Percentiles rank a stretch among this genome's conserved stretches.
Conservation (phyloP, 2,113 vertebrate species). For the Synodontis membranacea region DNA sequence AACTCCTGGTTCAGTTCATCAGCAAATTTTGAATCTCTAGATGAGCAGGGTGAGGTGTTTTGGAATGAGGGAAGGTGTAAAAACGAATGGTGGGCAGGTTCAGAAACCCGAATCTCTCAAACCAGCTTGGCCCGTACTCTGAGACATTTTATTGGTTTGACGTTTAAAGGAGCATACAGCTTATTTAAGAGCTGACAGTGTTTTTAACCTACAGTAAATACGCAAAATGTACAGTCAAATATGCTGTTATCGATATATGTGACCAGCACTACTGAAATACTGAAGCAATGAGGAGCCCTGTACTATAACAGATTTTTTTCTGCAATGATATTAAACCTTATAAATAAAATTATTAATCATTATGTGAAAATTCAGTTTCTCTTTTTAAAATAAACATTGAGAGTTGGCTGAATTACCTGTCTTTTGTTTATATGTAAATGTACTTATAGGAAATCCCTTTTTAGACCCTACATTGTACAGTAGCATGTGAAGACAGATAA, state of each 20-base stretch:
- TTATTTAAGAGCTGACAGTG: slow-evolving; percentile 93
- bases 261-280: slow-evolving; percentile 98
- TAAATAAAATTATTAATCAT: slow-evolving; percentile 97
- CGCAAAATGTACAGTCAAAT: slow-evolving; percentile 52
- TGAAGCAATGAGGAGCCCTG: slow-evolving; percentile 92
- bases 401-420: not conserved
- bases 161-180: slow-evolving; percentile 76
- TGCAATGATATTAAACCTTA: slow-evolving; percentile 98
- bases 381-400: slow-evolving; percentile 42
- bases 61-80: not conserved
- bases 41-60: not conserved
- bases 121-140: slow-evolving; percentile 56
- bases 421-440: not conserved
- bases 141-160: slow-evolving; percentile 78
- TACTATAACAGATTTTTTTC: slow-evolving; percentile 99
- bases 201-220: slow-evolving; percentile 91
- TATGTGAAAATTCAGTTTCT: slow-evolving; percentile 81
- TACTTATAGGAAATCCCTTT: not conserved
- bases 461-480: not conserved
- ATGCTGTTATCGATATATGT: slow-evolving; percentile 92
- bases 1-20: not conserved
- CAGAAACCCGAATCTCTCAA: slow-evolving; percentile 20
- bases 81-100: not conserved
- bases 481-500: not conserved
- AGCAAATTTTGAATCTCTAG: not conserved